Conservation (phyloP, 2,113 vertebrate genomes). For the Mus spicilegus region DNA sequence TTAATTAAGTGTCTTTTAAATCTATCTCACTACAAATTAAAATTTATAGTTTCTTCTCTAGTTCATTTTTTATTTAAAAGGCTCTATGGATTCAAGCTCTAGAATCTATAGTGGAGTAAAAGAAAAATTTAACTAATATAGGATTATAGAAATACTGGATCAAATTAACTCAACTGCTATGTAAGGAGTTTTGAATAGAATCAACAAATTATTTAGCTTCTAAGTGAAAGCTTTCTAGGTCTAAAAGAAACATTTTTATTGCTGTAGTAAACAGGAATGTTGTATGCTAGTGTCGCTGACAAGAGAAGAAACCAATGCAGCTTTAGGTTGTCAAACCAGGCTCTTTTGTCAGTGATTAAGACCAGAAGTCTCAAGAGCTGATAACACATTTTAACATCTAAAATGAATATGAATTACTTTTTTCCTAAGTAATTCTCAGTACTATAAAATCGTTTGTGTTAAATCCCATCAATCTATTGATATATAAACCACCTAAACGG, state of each 20-base stretch:
- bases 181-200: conserved; percentile 59
- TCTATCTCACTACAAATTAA: conserved; percentile 62
- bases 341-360: conserved; percentile 59
- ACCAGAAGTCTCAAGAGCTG: background rate
- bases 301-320: conserved; percentile 11
- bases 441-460: conserved; percentile 19
- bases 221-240: conserved; percentile 64
- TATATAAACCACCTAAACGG: background rate
- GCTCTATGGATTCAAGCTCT: conserved; percentile 43
- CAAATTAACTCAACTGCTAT: conserved; percentile 70
- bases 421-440: conserved; percentile 50
- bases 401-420: conserved; percentile 57
- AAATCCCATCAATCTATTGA: conserved; percentile 47
- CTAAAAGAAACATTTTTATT: conserved; percentile 61
- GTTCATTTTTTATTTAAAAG: conserved; percentile 70
- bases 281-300: conserved; percentile 51
- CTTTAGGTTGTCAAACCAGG: conserved; percentile 48
- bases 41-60: conserved; percentile 57
- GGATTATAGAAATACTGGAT: conserved; percentile 63
- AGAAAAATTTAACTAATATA: conserved; percentile 63
- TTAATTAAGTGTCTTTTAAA: conserved; percentile 54
- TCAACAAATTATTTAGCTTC: conserved; percentile 65
- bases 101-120: conserved; percentile 60
- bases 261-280: conserved; percentile 59
- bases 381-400: conserved; percentile 59